phyloP scores from a whole-genome alignment of 2,797 vertebrate genomes.

The Scyliorhinus canicula region DNA sequence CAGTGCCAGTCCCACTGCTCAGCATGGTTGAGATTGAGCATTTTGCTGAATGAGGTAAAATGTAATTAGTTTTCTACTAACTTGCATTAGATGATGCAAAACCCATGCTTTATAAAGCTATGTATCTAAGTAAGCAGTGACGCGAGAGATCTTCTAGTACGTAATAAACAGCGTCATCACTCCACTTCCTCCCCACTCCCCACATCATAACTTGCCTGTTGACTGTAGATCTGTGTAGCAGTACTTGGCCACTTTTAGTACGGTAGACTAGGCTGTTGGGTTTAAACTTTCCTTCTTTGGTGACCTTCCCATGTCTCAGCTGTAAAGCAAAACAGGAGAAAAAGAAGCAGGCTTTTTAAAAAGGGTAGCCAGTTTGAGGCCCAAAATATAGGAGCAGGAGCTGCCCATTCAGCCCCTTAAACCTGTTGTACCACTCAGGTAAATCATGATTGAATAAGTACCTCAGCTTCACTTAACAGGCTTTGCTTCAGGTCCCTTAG shows the following conservation, averaged over 20 bases:
- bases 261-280: slow-evolving; percentile 67
- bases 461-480: neutral
- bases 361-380: no score
- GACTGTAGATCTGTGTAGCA: slow-evolving; percentile 84
- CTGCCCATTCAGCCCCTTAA: neutral
- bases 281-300: slow-evolving; percentile 80
- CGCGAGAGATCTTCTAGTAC: neutral
- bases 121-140: neutral
- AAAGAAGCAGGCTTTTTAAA: neutral
- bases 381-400: neutral
- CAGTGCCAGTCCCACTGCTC: neutral
- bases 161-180: no score
- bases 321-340: slow-evolving; percentile 45
- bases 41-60: neutral
- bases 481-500: neutral
- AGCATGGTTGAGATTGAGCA: neutral
- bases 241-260: slow-evolving; percentile 71
- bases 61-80: neutral
- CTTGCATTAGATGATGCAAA: neutral
- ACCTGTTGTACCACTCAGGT: neutral
- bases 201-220: slow-evolving; percentile 70
- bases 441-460: neutral
- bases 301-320: slow-evolving; percentile 81
- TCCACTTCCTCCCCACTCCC: neutral
- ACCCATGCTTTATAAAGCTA: neutral